Base-by-base conservation (phyloP, 2,113 vertebrate species). In the Donacobius atricapilla region DNA sequence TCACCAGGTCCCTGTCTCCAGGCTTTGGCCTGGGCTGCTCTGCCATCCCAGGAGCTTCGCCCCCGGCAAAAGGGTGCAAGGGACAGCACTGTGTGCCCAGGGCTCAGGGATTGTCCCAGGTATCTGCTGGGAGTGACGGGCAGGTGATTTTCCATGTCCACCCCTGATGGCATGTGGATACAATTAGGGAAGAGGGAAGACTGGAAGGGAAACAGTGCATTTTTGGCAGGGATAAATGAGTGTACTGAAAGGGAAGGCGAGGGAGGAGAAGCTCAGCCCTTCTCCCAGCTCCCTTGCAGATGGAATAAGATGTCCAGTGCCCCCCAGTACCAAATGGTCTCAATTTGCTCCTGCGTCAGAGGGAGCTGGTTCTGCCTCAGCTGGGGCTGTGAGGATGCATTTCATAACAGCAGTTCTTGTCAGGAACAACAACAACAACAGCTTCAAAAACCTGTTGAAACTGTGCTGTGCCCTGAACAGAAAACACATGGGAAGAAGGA, bases 361-460 rank as follows among this genome's bases (percentile, higher is more conserved):
- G 61, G 27, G 61, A 89, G 88, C 80, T 82, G 87, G 45, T 76
- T 93, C 70, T 75, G 45, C 23, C 31, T 39, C n/a, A 56, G 77
- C 83, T 58, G 56, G 48, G 72, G 35, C 89, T 8, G 2, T 3
- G 39, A 90, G 79, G 95, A 84, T 83, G 85, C 0, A 0, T 94
- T 97, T 95, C 93, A 69, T 68, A 97, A 92, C 93, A 73, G 86
- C 87, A 75, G 85, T 85, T 83, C 95, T 90, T 35, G 61, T 96
- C 79, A 93, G 75, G 57, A 92, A 33, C 75, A 96, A 65, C 65
- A 96, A 58, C 80, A 86, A 5, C 79, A 40, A 25, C 83, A 47
- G 54, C 83, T 89, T 90, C 92, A 90, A 86, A 92, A 96, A 90
- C 90, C 93, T 81, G 86, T 35, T 92, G 94, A 84, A 96, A 82